Percentiles rank a stretch among this genome's conserved stretches.
These are phyloP conservation scores for Leptarthrus brevirostris DNA, from an alignment of 2,888 invertebrate genomes.

Conservation along the genomic window DNA sequence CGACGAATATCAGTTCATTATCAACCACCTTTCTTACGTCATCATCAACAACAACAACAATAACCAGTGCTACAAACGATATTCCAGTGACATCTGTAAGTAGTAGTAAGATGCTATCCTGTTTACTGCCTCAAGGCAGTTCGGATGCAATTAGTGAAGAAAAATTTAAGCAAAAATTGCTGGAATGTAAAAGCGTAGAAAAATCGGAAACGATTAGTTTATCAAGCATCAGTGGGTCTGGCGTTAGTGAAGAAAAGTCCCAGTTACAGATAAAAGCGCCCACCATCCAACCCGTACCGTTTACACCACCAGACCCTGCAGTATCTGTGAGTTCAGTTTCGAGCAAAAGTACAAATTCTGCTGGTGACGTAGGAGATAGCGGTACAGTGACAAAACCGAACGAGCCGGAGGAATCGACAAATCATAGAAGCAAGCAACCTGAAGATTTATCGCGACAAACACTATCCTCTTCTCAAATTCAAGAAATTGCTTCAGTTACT, in stretches of 20 bases:
- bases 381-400: background rate
- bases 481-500: constrained; percentile 13
- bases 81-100: constrained; percentile 52
- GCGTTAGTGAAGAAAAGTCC: background rate
- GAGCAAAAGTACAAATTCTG: constrained; percentile 38
- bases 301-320: background rate
- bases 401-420: constrained; percentile 4
- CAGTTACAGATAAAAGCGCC: constrained; percentile 4
- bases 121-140: constrained; percentile 66
- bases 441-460: constrained; percentile 17
- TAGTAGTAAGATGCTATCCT: constrained; percentile 56
- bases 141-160: constrained; percentile 68
- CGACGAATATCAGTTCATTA: constrained; percentile 15
- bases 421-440: background rate
- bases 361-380: background rate
- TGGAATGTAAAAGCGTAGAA: constrained; percentile 59
- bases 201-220: constrained; percentile 48
- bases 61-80: constrained; percentile 62
- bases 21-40: constrained; percentile 13
- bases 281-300: background rate
- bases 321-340: constrained; percentile 5
- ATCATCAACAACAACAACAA: constrained; percentile 66
- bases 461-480: background rate
- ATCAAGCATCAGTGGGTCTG: constrained; percentile 42
- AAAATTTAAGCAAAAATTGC: constrained; percentile 71